Base-by-base conservation (phyloP, 2,888 invertebrate genomes). In the Heterodera filipjevi region DNA sequence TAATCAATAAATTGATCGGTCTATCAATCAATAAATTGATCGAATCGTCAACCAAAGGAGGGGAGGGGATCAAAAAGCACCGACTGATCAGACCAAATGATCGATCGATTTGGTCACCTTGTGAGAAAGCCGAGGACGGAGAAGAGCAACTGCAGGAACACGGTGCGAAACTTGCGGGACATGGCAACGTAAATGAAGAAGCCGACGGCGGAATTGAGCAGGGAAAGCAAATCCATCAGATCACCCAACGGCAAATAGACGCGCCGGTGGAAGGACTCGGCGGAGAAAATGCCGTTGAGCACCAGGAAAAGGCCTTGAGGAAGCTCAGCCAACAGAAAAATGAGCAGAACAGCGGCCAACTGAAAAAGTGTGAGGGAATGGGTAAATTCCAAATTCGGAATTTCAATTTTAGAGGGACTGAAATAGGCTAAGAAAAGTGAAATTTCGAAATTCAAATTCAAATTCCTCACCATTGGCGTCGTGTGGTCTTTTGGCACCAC, bases 161-260 rank as follows among this genome's bases (percentile, higher is more conserved):
- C 87, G 32, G 82, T 82, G n/a, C 88, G 84, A 79, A 88, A 88
- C 81, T 88, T 89, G 59, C 88, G 81, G 32, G 85, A 85, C 88
- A 88, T 88, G 46, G 85, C 86, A 71, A 87, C 87, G 81, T 88
- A 88, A 71, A 88, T 89, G 76, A 88, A 83, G 79, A 88, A 88
- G 76, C 87, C 87, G 74, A 89, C 85, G 39, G 87, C 86, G 8
- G 86, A 87, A 77, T 88, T 88, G 70, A 88, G 77, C 49, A 88
- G 80, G 0, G 88, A 89, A 6, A 88, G 81, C 39, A 89, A 80
- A 76, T 88, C 88, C 86, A 88, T 86, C 68, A 87, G 77, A 78
- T 89, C 87, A 16, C 88, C 88, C 44, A 88, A 79, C 59, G 86
- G 86, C 22, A 83, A 59, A 79, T 87, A 87, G 66, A 80, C 82